phyloP scores from a whole-genome alignment of 2,888 invertebrate species.

The Luperina nickerlii region DNA sequence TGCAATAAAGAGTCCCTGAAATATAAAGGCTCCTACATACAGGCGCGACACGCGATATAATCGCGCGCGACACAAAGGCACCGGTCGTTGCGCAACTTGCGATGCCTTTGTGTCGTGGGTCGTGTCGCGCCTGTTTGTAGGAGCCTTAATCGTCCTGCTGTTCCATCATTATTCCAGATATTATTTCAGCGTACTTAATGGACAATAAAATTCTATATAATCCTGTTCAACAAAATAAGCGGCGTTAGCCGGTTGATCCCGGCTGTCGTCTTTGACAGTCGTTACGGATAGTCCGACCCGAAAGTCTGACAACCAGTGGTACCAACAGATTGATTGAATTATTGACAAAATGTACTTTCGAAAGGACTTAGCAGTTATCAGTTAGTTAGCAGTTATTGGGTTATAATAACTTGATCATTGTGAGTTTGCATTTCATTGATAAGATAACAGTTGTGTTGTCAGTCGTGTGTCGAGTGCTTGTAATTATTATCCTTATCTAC shows the following conservation, averaged over 20 bases:
- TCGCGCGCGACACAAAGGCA: too few species aligned
- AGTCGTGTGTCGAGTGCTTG: conserved; percentile 38
- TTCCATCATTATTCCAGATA: neutral
- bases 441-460: conserved; percentile 52
- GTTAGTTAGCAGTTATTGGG: conserved; percentile 23
- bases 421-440: conserved; percentile 57
- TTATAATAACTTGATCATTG: conserved; percentile 44
- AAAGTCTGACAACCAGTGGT: neutral
- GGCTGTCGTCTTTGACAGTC: neutral
- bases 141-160: neutral
- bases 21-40: too few species aligned
- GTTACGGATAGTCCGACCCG: neutral
- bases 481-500: conserved; percentile 37
- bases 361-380: conserved; percentile 18
- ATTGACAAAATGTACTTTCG: conserved; percentile 15
- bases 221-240: neutral
- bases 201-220: neutral
- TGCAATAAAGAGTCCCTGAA: neutral
- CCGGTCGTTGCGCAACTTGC: too few species aligned
- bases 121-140: too few species aligned
- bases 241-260: too few species aligned
- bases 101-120: too few species aligned
- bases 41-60: too few species aligned
- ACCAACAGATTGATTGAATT: neutral
- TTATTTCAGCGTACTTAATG: neutral